These are phyloP conservation scores for Nerophis lumbriciformis DNA, from an alignment of 2,113 vertebrate genomes.

Conservation along the genomic window DNA sequence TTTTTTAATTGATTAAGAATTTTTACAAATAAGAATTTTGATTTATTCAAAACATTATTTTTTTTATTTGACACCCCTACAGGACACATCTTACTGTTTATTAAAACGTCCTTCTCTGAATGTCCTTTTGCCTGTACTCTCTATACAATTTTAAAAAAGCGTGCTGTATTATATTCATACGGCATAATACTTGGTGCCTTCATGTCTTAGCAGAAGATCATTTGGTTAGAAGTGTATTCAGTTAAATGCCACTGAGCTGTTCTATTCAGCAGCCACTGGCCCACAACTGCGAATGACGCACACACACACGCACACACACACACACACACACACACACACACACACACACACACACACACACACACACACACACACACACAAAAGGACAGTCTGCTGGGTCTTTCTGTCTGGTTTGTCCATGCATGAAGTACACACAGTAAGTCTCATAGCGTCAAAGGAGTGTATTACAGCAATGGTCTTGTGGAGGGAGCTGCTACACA, in stretches of 20 bases:
- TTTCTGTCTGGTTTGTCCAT: slow-evolving; percentile 18
- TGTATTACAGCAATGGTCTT: too few relatives aligned
- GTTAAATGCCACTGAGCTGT: slow-evolving; percentile 26
- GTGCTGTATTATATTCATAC: not conserved
- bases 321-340: slow-evolving; percentile 25
- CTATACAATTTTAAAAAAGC: not conserved
- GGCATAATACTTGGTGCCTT: not conserved
- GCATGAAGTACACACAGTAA: slow-evolving; percentile 26
- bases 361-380: slow-evolving; percentile 26
- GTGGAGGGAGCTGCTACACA: too few relatives aligned
- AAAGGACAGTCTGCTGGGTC: not conserved
- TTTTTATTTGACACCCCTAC: too few relatives aligned
- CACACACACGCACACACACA: slow-evolving; percentile 12
- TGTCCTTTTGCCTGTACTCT: too few relatives aligned
- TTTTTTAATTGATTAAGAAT: too few relatives aligned
- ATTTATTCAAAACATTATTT: too few relatives aligned
- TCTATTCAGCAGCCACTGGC: slow-evolving; percentile 16
- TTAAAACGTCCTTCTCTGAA: too few relatives aligned
- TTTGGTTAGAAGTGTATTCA: slow-evolving; percentile 18
- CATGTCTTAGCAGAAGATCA: slow-evolving; percentile 12
- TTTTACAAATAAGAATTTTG: too few relatives aligned
- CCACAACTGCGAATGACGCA: not conserved
- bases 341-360: slow-evolving; percentile 25
- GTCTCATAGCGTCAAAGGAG: too few relatives aligned
- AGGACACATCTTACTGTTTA: too few relatives aligned